Evolutionary conservation across 2,113 vertebrate species (phyloP), one percentile per base, ranked within the genome.

Genomic region (Carassius auratus): DNA sequence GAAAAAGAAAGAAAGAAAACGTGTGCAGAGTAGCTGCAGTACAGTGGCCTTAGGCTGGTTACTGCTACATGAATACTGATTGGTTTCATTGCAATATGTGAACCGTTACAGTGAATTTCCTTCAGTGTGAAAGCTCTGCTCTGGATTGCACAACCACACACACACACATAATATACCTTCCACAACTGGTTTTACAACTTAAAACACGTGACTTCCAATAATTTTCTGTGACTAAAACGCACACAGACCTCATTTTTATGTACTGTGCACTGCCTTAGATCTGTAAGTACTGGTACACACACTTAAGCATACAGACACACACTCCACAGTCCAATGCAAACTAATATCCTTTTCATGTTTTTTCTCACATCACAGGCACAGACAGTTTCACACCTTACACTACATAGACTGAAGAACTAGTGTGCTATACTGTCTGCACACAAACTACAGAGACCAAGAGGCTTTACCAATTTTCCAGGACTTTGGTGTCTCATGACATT

Each of bases 71-170:
- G 57, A 59, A 64, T 59, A 78, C 33, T 78, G 64, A 85, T 50
- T 42, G 83, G 76, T 50, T 77, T 42, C 30, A 76, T 23, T 6
- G 9, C 73, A 71, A 68, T 61, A 62, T 57, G 66, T 66, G 80
- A 78, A 42, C 30, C 15, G 4, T 88, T 75, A 64, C 57, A 77
- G 81, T 83, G 55, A 81, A 85, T 85, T 36, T 78, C 23, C 13
- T 85, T 83, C 23, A 73, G 19, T 71, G 73, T 33, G 57, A 26
- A 76, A 64, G 42, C 10, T 79, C 23, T 50, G 62, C 33, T 8
- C 45, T 23, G 23, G 48, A 76, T 52, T 55, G 5, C 1, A 3
- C 30, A 15, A 17, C 45, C 73, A 50, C 36, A 74, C 38, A 74
- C n/a, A n/a, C 73, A 50, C 73, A 75, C 73, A 75, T 7, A 52